Evolutionary conservation across 2,888 invertebrate genomes (phyloP), one percentile per base, ranked within the genome.

Genomic region (Ectemnius continuus): DNA sequence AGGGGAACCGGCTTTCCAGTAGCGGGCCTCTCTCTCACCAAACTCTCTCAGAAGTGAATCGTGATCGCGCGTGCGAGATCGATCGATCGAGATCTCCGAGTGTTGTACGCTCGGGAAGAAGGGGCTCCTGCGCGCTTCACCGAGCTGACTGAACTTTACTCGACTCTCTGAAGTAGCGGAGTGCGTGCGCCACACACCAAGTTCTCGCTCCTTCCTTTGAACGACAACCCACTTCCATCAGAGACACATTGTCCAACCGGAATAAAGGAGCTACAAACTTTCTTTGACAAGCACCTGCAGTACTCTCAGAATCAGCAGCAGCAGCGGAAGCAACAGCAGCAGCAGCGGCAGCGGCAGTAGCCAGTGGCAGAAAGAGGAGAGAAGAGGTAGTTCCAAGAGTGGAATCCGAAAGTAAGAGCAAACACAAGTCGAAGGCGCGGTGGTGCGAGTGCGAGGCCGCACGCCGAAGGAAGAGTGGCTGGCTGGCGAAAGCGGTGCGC

Each of bases 361-460:
- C 60, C n/a, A 36, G 0, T 6, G 46, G 47, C 5, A 14, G 11
- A 2, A 5, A 23, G 57, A n/a, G 11, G 2, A 18, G 26, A 13
- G 47, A 1, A 20, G 47, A 18, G 18, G 13, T 0, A 57, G 13
- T 20, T 13, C 16, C 23, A 46, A 4, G 18, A 36, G 69, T 47
- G n/a, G 48, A 8, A 28, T 18, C 23, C 45, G 63, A 20, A 46
- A 61, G 36, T 45, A 45, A 23, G 48, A 45, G 57, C 60, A 59
- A 36, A 28, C 48, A 6, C 11, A 14, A 52, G 14, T 11, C 11
- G 1, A 5, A 14, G 52, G 52, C 1, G 52, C 16, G 5, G 52
- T 52, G 52, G 52, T 16, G 5, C 58, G 58, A 58, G 18, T 4
- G 26, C 20, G 26, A 20, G 52, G 18, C 52, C 52, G 52, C n/a